Conservation (phyloP, 2,797 vertebrate genomes). For the Acrossocheilus wenchowensis region DNA sequence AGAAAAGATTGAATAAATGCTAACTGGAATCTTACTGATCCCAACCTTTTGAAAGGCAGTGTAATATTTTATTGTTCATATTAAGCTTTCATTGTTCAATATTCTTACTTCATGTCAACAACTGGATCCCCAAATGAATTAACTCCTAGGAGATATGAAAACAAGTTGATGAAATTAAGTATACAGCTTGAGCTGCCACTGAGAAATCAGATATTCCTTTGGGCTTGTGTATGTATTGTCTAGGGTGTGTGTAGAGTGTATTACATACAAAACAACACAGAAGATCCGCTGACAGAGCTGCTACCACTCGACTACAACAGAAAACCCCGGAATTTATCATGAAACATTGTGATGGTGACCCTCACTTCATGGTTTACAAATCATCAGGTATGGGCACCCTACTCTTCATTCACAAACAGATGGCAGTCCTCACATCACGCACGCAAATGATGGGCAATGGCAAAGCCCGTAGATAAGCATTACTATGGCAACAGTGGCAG, state of each 20-base stretch:
- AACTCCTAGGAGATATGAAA: not conserved
- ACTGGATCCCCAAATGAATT: not conserved
- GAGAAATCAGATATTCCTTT: constrained; percentile 10
- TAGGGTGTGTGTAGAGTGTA: not conserved
- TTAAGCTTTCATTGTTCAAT: not conserved
- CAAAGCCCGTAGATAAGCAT: constrained; percentile 50
- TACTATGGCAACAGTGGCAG: constrained; percentile 66
- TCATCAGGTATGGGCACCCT: not conserved
- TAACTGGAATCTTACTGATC: too few species aligned
- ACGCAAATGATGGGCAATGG: constrained; percentile 35
- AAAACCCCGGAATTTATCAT: not conserved
- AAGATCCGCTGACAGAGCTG: constrained; percentile 2
- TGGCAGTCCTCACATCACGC: constrained; percentile 33
- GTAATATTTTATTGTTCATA: not conserved
- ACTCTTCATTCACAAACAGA: constrained; percentile 22
- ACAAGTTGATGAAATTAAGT: not conserved
- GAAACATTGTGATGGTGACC: not conserved
- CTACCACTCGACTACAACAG: not conserved
- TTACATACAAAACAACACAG: not conserved
- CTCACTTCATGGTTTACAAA: not conserved
- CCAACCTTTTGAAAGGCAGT: not conserved
- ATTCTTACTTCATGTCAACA: not conserved
- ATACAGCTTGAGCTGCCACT: not conserved
- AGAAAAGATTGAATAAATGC: too few species aligned
- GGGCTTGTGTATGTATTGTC: not conserved